Percentiles rank a stretch among this genome's conserved stretches.
These are phyloP conservation scores for Gambusia affinis DNA, from an alignment of 2,113 vertebrate species.

Conservation along the genomic window DNA sequence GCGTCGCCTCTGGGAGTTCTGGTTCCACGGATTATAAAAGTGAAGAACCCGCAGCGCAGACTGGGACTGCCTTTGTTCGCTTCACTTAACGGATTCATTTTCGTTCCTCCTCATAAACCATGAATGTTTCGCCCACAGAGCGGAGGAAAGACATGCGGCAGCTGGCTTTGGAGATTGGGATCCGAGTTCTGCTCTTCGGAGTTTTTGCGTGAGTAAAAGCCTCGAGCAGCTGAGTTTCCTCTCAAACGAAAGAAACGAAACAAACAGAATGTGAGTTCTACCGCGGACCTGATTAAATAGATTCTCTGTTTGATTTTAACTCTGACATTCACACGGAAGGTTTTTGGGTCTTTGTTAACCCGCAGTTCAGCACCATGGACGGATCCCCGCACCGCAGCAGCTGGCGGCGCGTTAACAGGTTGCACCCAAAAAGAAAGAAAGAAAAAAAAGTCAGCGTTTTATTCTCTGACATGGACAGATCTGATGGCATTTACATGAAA, in stretches of 20 bases:
- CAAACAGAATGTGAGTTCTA: not conserved
- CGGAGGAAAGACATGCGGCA: constrained; percentile 79
- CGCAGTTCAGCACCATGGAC: constrained; percentile 39
- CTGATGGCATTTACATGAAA: not conserved
- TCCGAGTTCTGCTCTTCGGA: constrained; percentile 83
- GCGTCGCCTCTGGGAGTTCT: constrained; percentile 14
- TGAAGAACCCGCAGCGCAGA: constrained; percentile 33
- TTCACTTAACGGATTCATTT: constrained; percentile 47
- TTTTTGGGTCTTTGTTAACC: constrained; percentile 17
- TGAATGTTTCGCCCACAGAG: constrained; percentile 81
- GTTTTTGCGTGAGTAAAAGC: constrained; percentile 83
- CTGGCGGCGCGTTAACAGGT: constrained; percentile 63
- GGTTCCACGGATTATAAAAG: constrained; percentile 63
- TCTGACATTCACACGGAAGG: constrained; percentile 20
- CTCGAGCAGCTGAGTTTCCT: constrained; percentile 1
- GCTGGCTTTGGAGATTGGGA: constrained; percentile 79
- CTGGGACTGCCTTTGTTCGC: not conserved
- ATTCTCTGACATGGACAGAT: not conserved
- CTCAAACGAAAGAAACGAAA: not conserved
- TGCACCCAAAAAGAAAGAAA: constrained; percentile 23
- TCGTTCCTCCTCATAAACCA: constrained; percentile 35
- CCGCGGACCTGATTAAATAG: not conserved
- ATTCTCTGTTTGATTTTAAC: not conserved
- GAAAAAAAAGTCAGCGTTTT: not conserved
- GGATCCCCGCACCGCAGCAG: not conserved